Conservation (phyloP, 2,113 vertebrate genomes). For the Pseudopodoces humilis region DNA sequence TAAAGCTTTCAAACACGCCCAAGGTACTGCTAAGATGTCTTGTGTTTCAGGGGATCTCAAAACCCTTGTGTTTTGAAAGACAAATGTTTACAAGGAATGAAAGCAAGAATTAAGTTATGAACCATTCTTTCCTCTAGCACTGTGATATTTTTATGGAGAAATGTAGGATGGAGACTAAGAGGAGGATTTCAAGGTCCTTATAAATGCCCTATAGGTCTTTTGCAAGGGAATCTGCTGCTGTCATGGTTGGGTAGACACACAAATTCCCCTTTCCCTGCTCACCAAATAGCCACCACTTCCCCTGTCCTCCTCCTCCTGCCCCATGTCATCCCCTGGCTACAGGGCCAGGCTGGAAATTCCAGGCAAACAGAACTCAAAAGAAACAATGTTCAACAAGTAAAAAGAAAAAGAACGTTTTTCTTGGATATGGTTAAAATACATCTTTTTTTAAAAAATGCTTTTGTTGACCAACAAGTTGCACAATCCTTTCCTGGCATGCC, state of each 20-base stretch:
- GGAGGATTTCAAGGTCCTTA: neutral
- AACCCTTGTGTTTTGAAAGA: neutral
- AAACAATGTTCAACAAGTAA: neutral
- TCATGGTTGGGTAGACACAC: neutral
- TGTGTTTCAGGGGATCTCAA: neutral
- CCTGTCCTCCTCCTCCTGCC: neutral
- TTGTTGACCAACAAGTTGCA: neutral
- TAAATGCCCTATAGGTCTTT: neutral
- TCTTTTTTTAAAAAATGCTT: neutral
- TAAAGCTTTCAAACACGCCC: neutral
- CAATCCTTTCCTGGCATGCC: neutral
- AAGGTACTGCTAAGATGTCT: neutral
- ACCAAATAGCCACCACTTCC: neutral
- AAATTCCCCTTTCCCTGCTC: neutral
- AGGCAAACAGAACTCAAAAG: neutral
- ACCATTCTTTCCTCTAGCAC: neutral
- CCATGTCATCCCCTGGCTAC: fast-evolving
- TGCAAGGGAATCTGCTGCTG: neutral
- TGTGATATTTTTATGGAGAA: neutral
- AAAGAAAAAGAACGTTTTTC: neutral
- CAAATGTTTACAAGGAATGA: neutral
- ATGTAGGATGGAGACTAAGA: neutral
- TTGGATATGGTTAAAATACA: neutral
- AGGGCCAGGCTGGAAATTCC: neutral
- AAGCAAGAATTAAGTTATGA: neutral